Conservation (phyloP, 2,797 vertebrate genomes). For the Oreortyx pictus region DNA sequence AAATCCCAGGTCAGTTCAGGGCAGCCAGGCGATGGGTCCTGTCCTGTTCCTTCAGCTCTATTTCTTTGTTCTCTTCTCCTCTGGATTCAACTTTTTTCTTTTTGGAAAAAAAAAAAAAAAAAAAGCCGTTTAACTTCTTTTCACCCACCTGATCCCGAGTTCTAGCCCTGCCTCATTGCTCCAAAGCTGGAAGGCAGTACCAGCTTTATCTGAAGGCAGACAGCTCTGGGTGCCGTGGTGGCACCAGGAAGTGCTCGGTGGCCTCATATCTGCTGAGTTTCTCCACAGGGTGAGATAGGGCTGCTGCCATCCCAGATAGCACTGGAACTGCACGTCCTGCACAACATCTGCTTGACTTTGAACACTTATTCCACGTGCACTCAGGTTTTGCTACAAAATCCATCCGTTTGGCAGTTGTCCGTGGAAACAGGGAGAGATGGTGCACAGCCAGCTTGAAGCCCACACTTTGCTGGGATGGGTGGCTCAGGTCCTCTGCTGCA, state of each 20-base stretch:
- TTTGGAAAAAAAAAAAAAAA: too few species aligned
- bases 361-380: background rate
- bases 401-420: rapidly evolving
- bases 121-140: background rate
- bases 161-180: background rate
- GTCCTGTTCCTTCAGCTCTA: background rate
- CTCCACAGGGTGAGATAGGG: background rate
- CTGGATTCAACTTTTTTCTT: background rate
- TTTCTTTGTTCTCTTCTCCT: rapidly evolving
- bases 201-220: background rate
- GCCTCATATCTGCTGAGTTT: background rate
- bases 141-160: background rate
- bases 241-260: constrained; percentile 1
- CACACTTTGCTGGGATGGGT: background rate
- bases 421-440: background rate
- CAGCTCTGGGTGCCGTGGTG: background rate
- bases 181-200: background rate
- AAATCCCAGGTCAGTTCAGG: background rate
- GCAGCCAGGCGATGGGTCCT: background rate
- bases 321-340: rapidly evolving
- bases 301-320: background rate
- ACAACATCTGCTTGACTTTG: background rate
- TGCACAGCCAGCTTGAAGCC: rapidly evolving
- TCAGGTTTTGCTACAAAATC: background rate
- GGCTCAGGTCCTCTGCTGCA: background rate